phyloP scores from a whole-genome alignment of 1,140 invertebrate species.

The Epicauta chinensis region DNA sequence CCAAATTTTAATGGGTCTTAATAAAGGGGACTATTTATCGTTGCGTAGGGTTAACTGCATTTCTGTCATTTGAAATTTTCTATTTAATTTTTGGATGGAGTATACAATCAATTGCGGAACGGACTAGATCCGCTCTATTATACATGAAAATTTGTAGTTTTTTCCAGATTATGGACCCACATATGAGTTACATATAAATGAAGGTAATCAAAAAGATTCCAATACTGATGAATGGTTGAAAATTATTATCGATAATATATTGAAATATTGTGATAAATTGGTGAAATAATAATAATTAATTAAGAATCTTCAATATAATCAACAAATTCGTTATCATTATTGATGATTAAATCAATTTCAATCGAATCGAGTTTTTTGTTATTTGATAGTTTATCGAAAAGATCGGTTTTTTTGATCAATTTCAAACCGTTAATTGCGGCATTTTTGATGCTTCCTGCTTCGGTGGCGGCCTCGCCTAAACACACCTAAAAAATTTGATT shows the following conservation, averaged over 20 bases:
- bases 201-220: slow-evolving; percentile 45
- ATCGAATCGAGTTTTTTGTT: too few species aligned
- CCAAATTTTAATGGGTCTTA: too few species aligned
- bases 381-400: slow-evolving; percentile 12
- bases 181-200: slow-evolving; percentile 49
- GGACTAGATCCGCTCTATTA: too few species aligned
- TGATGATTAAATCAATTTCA: too few species aligned
- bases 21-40: too few species aligned
- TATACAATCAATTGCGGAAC: too few species aligned
- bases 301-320: not conserved
- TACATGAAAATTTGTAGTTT: slow-evolving; percentile 49
- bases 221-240: slow-evolving; percentile 38
- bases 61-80: too few species aligned
- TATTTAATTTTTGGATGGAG: too few species aligned
- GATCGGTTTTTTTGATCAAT: slow-evolving; percentile 25
- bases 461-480: slow-evolving; percentile 24
- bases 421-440: slow-evolving; percentile 25
- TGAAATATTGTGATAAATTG: slow-evolving; percentile 2
- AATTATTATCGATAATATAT: slow-evolving; percentile 8
- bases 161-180: slow-evolving; percentile 55
- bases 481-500: slow-evolving; percentile 26
- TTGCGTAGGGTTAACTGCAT: too few species aligned
- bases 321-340: too few species aligned
- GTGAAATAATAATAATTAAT: not conserved
- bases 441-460: slow-evolving; percentile 21